Conservation (phyloP, 2,113 vertebrate species). For the Nothocercus nigrocapillus region DNA sequence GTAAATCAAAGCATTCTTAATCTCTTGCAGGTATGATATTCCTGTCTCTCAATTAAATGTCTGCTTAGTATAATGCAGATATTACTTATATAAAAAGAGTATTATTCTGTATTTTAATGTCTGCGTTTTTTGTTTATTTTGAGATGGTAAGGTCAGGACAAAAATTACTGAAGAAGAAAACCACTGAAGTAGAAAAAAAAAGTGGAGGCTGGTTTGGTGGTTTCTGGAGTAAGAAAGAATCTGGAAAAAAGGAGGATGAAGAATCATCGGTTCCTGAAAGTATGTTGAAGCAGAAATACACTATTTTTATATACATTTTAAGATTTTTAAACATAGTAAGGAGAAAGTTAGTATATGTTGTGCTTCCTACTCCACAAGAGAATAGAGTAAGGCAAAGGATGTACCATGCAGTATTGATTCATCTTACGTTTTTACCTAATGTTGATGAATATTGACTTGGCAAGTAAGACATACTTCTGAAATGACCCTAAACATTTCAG, state of each 20-base stretch:
- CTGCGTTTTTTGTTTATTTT: background rate
- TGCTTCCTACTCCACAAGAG: background rate
- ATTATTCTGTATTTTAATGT: background rate
- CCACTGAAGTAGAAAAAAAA: slow-evolving; percentile 81
- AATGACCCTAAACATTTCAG: background rate
- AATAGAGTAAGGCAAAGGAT: background rate
- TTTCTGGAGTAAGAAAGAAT: slow-evolving; percentile 87
- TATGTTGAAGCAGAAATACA: slow-evolving; percentile 57
- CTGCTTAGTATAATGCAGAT: accelerated
- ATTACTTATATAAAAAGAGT: background rate
- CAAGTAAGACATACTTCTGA: background rate
- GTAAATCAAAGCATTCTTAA: background rate
- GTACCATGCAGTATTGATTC: background rate
- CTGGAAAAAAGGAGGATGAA: slow-evolving; percentile 86
- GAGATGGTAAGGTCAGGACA: slow-evolving; percentile 92
- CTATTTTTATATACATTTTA: background rate
- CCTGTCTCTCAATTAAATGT: background rate
- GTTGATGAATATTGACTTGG: background rate
- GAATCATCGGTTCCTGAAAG: slow-evolving; percentile 83
- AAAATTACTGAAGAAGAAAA: slow-evolving; percentile 87
- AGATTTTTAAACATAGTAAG: background rate
- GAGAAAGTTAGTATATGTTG: background rate
- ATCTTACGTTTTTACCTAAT: background rate
- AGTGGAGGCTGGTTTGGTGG: slow-evolving; percentile 89
- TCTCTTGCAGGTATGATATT: background rate